Percentiles rank a stretch among this genome's conserved stretches.
These are phyloP conservation scores for Syngnathoides biaculeatus DNA, from an alignment of 2,113 vertebrate genomes.

Conservation along the genomic window DNA sequence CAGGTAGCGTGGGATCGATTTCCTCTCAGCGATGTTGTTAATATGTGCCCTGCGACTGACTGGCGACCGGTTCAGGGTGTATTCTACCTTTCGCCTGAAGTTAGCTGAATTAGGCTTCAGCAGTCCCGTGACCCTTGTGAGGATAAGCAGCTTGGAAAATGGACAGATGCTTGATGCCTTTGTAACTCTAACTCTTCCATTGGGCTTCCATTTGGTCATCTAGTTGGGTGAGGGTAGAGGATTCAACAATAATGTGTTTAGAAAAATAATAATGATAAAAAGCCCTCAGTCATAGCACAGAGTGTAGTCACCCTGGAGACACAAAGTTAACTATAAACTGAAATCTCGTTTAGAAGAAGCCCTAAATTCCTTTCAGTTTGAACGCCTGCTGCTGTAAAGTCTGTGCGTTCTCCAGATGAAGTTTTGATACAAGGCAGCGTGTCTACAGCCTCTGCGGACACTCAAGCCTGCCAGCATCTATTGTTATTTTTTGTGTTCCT, in stretches of 20 bases:
- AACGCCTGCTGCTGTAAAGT: conserved; percentile 57
- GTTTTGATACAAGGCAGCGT: conserved; percentile 49
- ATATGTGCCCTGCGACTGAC: too few species aligned
- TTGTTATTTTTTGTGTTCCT: conserved; percentile 34
- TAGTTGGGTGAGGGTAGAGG: not conserved
- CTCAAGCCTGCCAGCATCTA: conserved; percentile 26
- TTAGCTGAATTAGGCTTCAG: too few species aligned
- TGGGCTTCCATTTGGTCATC: not conserved
- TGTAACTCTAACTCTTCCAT: not conserved
- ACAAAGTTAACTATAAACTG: conserved; percentile 40
- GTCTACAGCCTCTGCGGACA: conserved; percentile 28
- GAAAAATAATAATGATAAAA: conserved; percentile 15
- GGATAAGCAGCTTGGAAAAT: too few species aligned
- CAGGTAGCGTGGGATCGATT: too few species aligned
- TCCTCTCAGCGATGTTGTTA: too few species aligned
- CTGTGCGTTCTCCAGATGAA: conserved; percentile 52
- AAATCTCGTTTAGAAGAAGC: conserved; percentile 42
- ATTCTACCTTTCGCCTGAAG: too few species aligned
- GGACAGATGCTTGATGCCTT: not conserved
- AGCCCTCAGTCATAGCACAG: conserved; percentile 35
- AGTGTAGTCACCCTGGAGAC: conserved; percentile 49
- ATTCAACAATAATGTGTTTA: not conserved
- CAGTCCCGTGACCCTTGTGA: too few species aligned
- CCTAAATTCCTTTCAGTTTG: conserved; percentile 43
- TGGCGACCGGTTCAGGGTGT: too few species aligned